phyloP scores from a whole-genome alignment of 2,113 vertebrate genomes.

The Typhlomys cinereus region DNA sequence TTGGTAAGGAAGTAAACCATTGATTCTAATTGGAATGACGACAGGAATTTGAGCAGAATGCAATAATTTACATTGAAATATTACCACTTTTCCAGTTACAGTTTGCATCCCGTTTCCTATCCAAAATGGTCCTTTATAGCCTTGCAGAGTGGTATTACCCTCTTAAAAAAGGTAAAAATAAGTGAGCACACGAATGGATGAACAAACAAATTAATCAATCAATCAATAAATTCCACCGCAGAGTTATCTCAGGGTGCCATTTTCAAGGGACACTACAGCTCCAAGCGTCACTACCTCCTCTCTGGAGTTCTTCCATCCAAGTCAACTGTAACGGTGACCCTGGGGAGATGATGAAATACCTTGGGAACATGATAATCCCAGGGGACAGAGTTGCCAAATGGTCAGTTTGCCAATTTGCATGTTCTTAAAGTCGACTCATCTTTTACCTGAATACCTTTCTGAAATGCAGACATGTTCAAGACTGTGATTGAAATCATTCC shows the following conservation, averaged over 20 bases:
- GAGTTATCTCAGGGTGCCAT: neutral
- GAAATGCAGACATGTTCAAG: neutral
- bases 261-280: neutral
- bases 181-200: neutral
- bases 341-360: conserved; percentile 20
- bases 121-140: neutral
- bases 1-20: conserved; percentile 39
- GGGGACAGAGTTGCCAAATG: neutral
- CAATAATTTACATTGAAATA: neutral
- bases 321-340: neutral
- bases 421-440: neutral
- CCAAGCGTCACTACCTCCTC: neutral
- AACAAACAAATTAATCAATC: too few relatives aligned
- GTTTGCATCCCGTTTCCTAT: neutral
- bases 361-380: conserved; percentile 1
- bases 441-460: conserved; percentile 52
- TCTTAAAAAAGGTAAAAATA: neutral
- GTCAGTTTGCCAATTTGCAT: neutral
- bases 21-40: conserved; percentile 49
- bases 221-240: neutral
- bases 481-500: neutral
- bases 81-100: neutral
- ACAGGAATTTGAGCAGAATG: conserved; percentile 51
- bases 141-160: neutral
- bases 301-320: neutral